These are phyloP conservation scores for Aplodontia rufa DNA, from an alignment of 2,113 vertebrate species.

Conservation along the genomic window DNA sequence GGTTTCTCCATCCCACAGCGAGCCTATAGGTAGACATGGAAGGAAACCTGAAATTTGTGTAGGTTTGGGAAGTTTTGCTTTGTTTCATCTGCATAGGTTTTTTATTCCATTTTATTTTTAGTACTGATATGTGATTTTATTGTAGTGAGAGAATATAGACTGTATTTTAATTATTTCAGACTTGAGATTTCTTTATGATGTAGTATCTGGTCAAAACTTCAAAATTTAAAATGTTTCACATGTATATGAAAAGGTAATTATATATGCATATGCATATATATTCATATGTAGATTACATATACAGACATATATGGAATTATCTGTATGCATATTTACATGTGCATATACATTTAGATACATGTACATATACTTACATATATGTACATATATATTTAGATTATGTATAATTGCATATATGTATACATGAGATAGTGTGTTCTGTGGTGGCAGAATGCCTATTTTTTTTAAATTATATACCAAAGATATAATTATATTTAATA, in stretches of 20 bases:
- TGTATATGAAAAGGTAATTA: not conserved
- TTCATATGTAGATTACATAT: no score
- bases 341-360: no score
- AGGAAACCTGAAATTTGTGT: not conserved
- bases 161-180: not conserved
- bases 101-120: not conserved
- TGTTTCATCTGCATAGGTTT: not conserved
- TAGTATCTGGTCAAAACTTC: not conserved
- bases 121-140: not conserved
- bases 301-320: no score
- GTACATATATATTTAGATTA: no score
- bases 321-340: no score
- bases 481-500: not conserved
- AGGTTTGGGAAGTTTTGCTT: not conserved
- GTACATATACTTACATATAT: no score
- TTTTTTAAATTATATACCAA: not conserved
- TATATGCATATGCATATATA: no score
- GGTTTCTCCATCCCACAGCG: not conserved
- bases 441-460: not conserved
- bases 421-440: not conserved
- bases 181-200: not conserved
- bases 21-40: not conserved
- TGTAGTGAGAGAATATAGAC: not conserved
- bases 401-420: no score
- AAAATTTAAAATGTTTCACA: slow-evolving; percentile 4